These are phyloP conservation scores for Unio pictorum DNA, from an alignment of 2,888 invertebrate genomes.

Conservation along the genomic window DNA sequence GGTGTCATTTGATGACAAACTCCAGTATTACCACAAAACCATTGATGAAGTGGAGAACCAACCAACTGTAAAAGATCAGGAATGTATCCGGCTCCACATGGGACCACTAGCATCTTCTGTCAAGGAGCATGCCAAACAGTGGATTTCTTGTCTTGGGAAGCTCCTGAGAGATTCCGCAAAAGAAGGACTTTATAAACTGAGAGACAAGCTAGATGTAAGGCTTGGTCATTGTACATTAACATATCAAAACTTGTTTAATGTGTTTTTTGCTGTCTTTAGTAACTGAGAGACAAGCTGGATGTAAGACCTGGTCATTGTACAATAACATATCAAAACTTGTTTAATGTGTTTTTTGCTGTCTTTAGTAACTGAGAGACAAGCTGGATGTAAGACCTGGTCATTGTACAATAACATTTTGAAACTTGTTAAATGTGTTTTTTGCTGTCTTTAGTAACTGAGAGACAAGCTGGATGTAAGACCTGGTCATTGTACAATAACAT, in stretches of 20 bases:
- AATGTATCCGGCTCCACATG: conserved; percentile 78
- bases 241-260: not conserved
- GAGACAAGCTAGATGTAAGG: conserved; percentile 80
- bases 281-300: not conserved
- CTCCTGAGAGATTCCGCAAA: conserved; percentile 80
- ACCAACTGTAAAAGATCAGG: conserved; percentile 63
- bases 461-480: too few relatives aligned
- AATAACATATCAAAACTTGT: too few relatives aligned
- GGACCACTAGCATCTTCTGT: conserved; percentile 81
- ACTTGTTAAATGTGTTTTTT: too few relatives aligned
- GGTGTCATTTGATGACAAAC: conserved; percentile 85
- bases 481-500: too few relatives aligned
- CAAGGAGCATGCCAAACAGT: conserved; percentile 83
- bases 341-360: too few relatives aligned
- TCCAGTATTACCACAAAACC: conserved; percentile 86
- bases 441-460: too few relatives aligned
- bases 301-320: too few relatives aligned
- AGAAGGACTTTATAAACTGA: conserved; percentile 80
- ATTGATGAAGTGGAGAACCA: conserved; percentile 78
- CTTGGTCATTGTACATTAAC: not conserved
- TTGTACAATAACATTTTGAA: too few relatives aligned
- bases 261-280: not conserved
- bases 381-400: too few relatives aligned
- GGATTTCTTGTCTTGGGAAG: conserved; percentile 83
- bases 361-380: too few relatives aligned